Conservation (phyloP, 2,113 vertebrate genomes). For the Corvus cornix region DNA sequence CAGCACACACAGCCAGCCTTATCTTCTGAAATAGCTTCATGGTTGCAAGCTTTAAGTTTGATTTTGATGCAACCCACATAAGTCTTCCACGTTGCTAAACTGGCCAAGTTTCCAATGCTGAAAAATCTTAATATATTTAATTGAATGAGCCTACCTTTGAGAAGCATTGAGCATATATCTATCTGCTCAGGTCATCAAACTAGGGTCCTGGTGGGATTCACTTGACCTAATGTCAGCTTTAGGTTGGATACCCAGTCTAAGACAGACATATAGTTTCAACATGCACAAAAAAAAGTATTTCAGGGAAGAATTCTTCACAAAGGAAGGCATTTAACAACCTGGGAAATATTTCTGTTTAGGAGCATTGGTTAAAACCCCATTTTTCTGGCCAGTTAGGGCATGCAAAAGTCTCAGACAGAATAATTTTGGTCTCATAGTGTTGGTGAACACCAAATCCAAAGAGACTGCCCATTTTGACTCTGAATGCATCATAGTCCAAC, state of each 20-base stretch:
- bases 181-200: not conserved
- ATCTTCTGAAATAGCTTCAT: not conserved
- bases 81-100: not conserved
- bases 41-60: not conserved
- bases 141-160: not conserved
- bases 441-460: not conserved
- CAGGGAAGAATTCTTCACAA: not conserved
- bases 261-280: not conserved
- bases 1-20: not conserved
- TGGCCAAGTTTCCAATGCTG: not conserved
- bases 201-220: not conserved
- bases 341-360: not conserved
- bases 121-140: not conserved
- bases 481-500: not conserved
- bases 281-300: not conserved
- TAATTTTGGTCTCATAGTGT: not conserved
- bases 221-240: not conserved
- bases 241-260: not conserved
- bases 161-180: not conserved
- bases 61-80: not conserved
- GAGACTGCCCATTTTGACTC: not conserved
- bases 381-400: not conserved
- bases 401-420: not conserved
- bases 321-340: not conserved
- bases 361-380: not conserved